Evolutionary conservation across 2,113 vertebrate species (phyloP).

Genomic region (Atractosteus spatula): DNA sequence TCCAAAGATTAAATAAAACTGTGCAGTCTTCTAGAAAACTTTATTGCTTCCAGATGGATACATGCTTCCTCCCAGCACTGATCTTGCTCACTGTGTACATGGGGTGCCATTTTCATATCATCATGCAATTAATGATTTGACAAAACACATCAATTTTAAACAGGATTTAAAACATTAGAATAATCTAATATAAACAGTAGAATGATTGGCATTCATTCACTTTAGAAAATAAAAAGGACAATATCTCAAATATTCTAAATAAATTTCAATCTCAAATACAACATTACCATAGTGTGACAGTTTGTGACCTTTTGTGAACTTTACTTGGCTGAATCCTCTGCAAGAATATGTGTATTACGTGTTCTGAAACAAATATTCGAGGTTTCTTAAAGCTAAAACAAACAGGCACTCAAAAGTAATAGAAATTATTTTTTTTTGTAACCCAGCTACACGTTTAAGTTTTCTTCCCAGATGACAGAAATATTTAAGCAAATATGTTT

Average conservation of each 20-base stretch:
- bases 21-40: conserved; percentile 86
- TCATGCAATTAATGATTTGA: conserved; percentile 49
- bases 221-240: not conserved
- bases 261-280: too few species aligned
- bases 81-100: conserved; percentile 65
- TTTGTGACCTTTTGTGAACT: too few species aligned
- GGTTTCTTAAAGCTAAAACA: too few species aligned
- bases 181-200: conserved; percentile 25
- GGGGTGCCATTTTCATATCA: conserved; percentile 63
- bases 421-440: too few species aligned
- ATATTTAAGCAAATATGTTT: too few species aligned
- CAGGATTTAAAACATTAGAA: conserved; percentile 13
- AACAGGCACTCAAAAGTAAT: too few species aligned
- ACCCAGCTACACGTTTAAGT: too few species aligned
- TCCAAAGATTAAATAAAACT: conserved; percentile 83
- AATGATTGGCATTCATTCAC: not conserved
- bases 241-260: not conserved
- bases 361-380: too few species aligned
- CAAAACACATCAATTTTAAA: conserved; percentile 36
- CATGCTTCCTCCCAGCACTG: conserved; percentile 76
- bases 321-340: too few species aligned
- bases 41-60: conserved; percentile 87
- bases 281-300: too few species aligned
- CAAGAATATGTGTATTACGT: too few species aligned
- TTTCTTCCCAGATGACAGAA: too few species aligned